Conservation (phyloP, 2,113 vertebrate species). For the Mesitornis unicolor region DNA sequence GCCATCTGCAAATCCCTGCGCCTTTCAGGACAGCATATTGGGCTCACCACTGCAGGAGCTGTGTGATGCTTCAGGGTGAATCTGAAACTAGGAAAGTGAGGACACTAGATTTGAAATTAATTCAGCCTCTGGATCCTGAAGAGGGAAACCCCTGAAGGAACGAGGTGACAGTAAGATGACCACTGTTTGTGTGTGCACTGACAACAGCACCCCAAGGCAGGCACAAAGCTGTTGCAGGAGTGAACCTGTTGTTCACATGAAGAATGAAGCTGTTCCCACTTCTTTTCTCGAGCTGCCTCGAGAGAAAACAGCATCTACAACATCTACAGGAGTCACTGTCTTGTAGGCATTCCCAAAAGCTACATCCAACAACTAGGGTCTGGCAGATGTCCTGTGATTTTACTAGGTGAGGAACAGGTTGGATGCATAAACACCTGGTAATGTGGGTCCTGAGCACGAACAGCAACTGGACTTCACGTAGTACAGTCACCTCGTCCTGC, state of each 20-base stretch:
- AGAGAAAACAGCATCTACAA: not conserved
- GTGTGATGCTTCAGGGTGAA: not conserved
- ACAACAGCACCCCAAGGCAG: not conserved
- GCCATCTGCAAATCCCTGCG: not conserved
- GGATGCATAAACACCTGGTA: not conserved
- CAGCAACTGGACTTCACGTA: not conserved
- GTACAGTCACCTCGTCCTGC: not conserved
- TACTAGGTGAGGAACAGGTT: not conserved
- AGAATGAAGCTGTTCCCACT: not conserved
- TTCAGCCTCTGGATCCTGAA: not conserved
- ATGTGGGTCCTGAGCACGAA: not conserved
- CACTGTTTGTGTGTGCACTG: accelerated
- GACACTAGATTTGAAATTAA: not conserved
- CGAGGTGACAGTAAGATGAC: not conserved
- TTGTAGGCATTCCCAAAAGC: not conserved
- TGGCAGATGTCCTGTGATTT: not conserved
- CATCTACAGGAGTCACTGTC: not conserved
- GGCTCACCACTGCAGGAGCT: not conserved
- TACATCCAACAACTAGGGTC: not conserved
- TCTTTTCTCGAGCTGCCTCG: not conserved
- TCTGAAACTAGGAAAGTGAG: not conserved
- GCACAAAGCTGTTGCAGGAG: not conserved
- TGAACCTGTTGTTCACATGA: not conserved
- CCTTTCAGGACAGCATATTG: not conserved
- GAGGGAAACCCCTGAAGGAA: not conserved